Evolutionary conservation across 2,797 vertebrate genomes (phyloP).

Genomic region (Erpetoichthys calabaricus): DNA sequence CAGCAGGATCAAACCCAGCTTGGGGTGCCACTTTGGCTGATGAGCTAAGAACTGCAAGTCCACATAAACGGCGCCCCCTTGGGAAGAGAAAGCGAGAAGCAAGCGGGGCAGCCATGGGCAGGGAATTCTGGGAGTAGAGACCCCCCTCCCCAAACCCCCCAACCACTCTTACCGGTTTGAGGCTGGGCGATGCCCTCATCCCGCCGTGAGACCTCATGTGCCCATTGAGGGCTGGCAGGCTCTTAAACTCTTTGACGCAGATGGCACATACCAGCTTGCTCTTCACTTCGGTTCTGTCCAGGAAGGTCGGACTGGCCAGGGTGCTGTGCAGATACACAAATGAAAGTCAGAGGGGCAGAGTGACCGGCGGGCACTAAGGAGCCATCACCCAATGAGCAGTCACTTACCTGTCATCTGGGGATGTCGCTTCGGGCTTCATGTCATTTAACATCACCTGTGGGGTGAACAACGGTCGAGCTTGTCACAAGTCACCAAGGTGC

Average conservation of each 20-base stretch:
- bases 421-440: slow-evolving; percentile 2
- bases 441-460: slow-evolving; percentile 8
- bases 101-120: too few relatives aligned
- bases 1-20: too few relatives aligned
- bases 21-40: too few relatives aligned
- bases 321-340: slow-evolving; percentile 28
- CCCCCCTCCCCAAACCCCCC: too few relatives aligned
- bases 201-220: slow-evolving; percentile 83
- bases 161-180: slow-evolving; percentile 48
- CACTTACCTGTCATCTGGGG: slow-evolving; percentile 11
- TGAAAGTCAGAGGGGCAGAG: too few relatives aligned
- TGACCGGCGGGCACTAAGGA: neutral
- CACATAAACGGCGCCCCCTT: too few relatives aligned
- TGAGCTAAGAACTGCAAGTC: too few relatives aligned
- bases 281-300: slow-evolving; percentile 44
- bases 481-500: too few relatives aligned
- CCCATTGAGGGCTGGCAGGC: slow-evolving; percentile 81
- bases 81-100: too few relatives aligned
- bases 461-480: neutral
- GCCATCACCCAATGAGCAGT: neutral
- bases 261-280: slow-evolving; percentile 64
- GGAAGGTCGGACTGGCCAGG: slow-evolving; percentile 39
- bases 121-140: too few relatives aligned
- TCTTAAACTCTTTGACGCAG: slow-evolving; percentile 79
- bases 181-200: slow-evolving; percentile 50